Base-by-base conservation (phyloP, 2,797 vertebrate species). In the Hephaestus fuliginosus region DNA sequence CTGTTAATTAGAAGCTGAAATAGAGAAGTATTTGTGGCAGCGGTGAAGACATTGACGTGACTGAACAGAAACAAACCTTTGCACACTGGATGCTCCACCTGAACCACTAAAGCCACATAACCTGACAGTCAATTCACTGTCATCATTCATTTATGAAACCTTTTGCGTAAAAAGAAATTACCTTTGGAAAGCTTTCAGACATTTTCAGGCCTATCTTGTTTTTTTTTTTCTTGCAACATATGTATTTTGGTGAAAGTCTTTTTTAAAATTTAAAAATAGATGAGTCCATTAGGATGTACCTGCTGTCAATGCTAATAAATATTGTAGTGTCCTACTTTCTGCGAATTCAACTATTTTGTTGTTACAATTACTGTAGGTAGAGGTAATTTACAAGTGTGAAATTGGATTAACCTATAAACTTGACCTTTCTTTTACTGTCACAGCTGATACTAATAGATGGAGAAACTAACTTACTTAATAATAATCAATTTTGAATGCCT, bases 61-160 rank as follows among this genome's bases (percentile, higher is more conserved):
- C n/a, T 64, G 28, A 74, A 70, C 43, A 41, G 41, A 63, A 69
- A 70, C 17, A 55, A 61, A 69, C 8, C 28, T 67, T 53, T 41
- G 18, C 61, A 30, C 18, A 14, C 7, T 65, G 44, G 41, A 71
- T 55, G 55, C 7, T 62, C n/a, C 18, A 74, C 58, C 81, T 80
- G 64, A 65, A 58, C 14, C 48, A 46, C 33, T 7, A 17, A 18
- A 11, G 8, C 44, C 20, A 22, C 55, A 28, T 62, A 46, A 61
- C 68, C 62, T 57, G 53, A 36, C 46, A 4, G 46, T 63, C 57
- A 18, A 5, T 43, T 78, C 70, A 18, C 43, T 28, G 30, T 82
- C 90, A 92, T 92, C 56, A 84, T 86, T 91, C 22, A 91, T 95
- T 92, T 44, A 89, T 90, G 64, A 56, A 58, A 76, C 56, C 25